A percentile compares a stretch with the other conserved stretches of the same genome.
Conservation (phyloP, 1,140 invertebrate species). For the Aleiodes sp. region DNA sequence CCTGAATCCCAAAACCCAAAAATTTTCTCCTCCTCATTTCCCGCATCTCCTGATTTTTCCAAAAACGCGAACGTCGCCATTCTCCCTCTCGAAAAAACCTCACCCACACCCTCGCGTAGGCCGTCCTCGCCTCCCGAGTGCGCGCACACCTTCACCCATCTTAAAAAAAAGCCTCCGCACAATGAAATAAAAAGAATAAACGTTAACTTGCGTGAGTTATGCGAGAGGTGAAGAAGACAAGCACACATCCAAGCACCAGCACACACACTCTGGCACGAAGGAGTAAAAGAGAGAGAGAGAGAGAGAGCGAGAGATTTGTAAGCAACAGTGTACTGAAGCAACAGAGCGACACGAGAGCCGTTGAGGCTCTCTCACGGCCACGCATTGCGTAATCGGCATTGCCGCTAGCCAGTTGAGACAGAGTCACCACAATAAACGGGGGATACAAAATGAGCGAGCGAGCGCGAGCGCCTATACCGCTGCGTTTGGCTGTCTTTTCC, state of each 20-base stretch:
- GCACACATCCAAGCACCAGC: neutral
- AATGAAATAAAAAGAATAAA: neutral
- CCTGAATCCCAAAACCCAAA: no score
- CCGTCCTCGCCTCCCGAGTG: conserved; percentile 17
- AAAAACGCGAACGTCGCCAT: neutral
- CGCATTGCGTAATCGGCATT: conserved; percentile 62
- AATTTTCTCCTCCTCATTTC: no score
- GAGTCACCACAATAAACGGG: conserved; percentile 27
- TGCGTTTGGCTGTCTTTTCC: no score
- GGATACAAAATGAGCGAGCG: conserved; percentile 56
- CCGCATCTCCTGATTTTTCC: neutral
- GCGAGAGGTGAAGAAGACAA: conserved; percentile 29
- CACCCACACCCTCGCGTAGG: conserved; percentile 43
- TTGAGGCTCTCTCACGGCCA: conserved; percentile 61
- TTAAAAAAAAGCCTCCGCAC: neutral
- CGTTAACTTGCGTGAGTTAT: conserved; percentile 31
- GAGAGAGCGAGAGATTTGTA: conserved; percentile 20
- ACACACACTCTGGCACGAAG: neutral
- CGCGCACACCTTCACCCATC: conserved; percentile 25
- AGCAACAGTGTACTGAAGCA: neutral
- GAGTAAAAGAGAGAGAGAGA: conserved; percentile 16
- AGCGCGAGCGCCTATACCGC: conserved; percentile 50
- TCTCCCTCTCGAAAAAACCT: conserved; percentile 1
- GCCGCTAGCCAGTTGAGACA: conserved; percentile 40
- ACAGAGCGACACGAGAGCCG: conserved; percentile 11